Evolutionary conservation across 2,797 vertebrate genomes (phyloP).

Genomic region (Craterocephalus amniculus): DNA sequence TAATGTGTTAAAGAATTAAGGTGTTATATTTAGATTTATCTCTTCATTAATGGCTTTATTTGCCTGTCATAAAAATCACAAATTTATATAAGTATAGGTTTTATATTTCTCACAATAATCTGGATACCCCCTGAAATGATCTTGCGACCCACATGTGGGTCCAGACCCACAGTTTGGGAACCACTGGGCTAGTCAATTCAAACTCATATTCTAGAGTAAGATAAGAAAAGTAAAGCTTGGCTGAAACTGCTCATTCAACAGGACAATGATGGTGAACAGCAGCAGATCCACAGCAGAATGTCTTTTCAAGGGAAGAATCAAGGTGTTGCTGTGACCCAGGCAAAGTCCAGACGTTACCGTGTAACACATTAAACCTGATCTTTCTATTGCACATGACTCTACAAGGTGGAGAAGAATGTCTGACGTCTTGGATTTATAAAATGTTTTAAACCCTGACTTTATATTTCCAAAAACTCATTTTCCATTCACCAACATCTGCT

Average conservation of each 20-base stretch:
- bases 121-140: too few species aligned
- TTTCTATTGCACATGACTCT: too few species aligned
- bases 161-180: too few species aligned
- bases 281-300: not conserved
- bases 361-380: too few species aligned
- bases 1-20: too few species aligned
- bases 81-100: too few species aligned
- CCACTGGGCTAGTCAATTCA: too few species aligned
- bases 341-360: not conserved
- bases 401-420: not conserved
- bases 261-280: not conserved
- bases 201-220: not conserved
- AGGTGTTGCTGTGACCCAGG: not conserved
- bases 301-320: not conserved
- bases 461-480: constrained; percentile 1
- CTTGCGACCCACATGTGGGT: too few species aligned
- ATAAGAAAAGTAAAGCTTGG: not conserved
- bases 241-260: not conserved
- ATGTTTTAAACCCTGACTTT: not conserved
- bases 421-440: not conserved
- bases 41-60: too few species aligned
- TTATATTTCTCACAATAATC: too few species aligned
- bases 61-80: too few species aligned
- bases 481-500: not conserved
- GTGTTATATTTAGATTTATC: too few species aligned